Base-by-base conservation (phyloP, 2,888 invertebrate species). In the Cantharis lateralis region DNA sequence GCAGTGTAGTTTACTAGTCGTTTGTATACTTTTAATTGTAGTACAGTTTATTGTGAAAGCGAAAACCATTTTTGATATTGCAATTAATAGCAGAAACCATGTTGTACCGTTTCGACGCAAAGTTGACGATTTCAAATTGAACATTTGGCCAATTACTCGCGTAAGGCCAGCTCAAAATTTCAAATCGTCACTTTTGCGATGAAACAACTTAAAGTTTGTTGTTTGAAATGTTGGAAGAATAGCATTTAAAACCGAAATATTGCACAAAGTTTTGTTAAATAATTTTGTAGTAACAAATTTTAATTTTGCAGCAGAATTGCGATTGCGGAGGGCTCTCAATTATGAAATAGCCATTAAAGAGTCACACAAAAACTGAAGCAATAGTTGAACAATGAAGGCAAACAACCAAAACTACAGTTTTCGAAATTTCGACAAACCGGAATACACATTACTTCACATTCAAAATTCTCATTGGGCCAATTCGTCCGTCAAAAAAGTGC, bases 401-500 rank as follows among this genome's bases (percentile, higher is more conserved):
- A 91, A 89, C 88, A 89, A 89, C 87, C 86, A 88, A 81, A 82
- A 80, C 80, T 80, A 78, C 80, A 81, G 80, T 82, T 82, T 74
- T 80, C 80, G 79, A 82, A 76, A 71, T 81, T 81, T 82, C 80
- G 82, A 81, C 71, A 78, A 78, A 76, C 80, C 81, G 80, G 80
- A 72, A 79, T 75, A 75, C 77, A 75, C 72, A 89, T 88, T 66
- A 66, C 64, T 88, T 90, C 89, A 89, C 90, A 90, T 90, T 91
- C 91, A 91, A 91, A 91, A 91, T 91, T 91, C 90, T 91, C 93
- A 93, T 93, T 94, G 95, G 95, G 95, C 95, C 95, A 93, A 92
- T 93, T 94, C 95, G 95, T 95, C 95, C 95, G 95, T 93, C 94
- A 93, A 93, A 95, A 95, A 95, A 95, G 95, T 95, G 95, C 95